phyloP scores from a whole-genome alignment of 1,140 invertebrate genomes.

The Pissodes strobi region DNA sequence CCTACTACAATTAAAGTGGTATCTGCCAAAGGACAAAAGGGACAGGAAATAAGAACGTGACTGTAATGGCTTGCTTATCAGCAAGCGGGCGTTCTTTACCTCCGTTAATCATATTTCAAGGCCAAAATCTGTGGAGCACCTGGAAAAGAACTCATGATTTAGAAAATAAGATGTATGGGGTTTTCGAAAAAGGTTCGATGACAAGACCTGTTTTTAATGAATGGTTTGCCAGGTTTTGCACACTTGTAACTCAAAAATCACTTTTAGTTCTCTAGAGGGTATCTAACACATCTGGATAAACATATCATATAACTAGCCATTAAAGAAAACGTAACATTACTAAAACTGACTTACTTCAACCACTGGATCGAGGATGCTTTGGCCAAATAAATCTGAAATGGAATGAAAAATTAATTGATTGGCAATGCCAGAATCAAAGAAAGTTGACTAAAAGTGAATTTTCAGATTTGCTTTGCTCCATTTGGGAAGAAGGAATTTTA shows the following conservation, averaged over 20 bases:
- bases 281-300: not conserved
- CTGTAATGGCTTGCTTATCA: not conserved
- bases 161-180: not conserved
- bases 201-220: too few relatives aligned
- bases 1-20: not conserved
- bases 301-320: not conserved
- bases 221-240: too few relatives aligned
- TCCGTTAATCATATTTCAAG: conserved; percentile 1
- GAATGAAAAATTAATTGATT: not conserved
- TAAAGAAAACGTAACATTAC: too few relatives aligned
- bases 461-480: not conserved
- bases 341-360: conserved; percentile 5
- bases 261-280: not conserved
- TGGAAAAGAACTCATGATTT: not conserved
- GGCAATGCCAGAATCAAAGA: too few relatives aligned
- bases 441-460: conserved; percentile 8
- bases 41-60: not conserved
- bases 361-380: too few relatives aligned
- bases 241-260: not conserved
- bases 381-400: too few relatives aligned
- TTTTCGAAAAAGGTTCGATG: not conserved
- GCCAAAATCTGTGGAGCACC: not conserved
- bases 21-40: conserved; percentile 1
- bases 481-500: conserved; percentile 6
- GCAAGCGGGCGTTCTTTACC: not conserved